Evolutionary conservation across 2,888 invertebrate genomes (phyloP).

Genomic region (Neria commutata): DNA sequence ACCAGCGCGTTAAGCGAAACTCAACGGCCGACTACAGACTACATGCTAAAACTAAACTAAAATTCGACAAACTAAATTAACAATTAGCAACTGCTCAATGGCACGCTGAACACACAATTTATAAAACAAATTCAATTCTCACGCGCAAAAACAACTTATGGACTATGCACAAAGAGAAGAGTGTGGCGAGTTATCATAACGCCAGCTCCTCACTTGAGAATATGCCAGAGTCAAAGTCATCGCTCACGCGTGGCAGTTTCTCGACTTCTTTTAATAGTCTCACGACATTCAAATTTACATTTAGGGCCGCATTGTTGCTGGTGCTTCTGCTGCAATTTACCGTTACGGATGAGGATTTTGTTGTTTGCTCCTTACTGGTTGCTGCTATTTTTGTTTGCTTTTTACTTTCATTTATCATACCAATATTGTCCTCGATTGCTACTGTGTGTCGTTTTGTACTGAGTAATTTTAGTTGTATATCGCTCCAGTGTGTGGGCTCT

Average conservation of each 20-base stretch:
- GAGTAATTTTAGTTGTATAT: slow-evolving; percentile 44
- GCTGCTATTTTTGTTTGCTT: not conserved
- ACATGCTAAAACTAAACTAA: not conserved
- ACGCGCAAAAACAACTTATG: too few species aligned
- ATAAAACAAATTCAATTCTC: too few species aligned
- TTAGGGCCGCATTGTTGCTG: not conserved
- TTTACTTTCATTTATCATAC: slow-evolving; percentile 32
- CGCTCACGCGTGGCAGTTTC: slow-evolving; percentile 29
- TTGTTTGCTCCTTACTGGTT: not conserved
- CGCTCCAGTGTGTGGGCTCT: slow-evolving; percentile 38
- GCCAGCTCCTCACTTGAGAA: slow-evolving; percentile 17
- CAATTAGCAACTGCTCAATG: too few species aligned
- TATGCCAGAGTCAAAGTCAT: slow-evolving; percentile 39
- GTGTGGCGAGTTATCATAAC: too few species aligned
- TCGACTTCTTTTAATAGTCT: slow-evolving; percentile 33
- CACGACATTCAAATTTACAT: slow-evolving; percentile 32
- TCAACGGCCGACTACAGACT: not conserved
- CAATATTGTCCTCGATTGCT: slow-evolving; percentile 56
- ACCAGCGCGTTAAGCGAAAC: not conserved
- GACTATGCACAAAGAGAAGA: too few species aligned
- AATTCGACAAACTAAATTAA: too few species aligned
- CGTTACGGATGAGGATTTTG: slow-evolving; percentile 27
- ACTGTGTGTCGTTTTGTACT: slow-evolving; percentile 46
- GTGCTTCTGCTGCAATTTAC: too few species aligned
- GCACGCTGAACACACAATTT: too few species aligned